Evolutionary conservation across 2,888 invertebrate species (phyloP).

Genomic region (Panzeria rudis): DNA sequence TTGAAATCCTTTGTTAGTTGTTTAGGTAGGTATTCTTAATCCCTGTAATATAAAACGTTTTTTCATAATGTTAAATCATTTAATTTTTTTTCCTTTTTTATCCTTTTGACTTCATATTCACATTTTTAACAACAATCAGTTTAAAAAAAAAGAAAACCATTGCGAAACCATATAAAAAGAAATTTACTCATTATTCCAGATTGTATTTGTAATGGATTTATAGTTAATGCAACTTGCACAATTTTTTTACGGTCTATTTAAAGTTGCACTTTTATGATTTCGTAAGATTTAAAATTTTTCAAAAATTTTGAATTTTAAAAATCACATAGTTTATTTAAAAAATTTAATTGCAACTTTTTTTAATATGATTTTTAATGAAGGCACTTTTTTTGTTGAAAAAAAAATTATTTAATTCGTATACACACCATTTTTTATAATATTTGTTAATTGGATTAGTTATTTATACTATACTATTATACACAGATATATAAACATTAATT

Average conservation of each 20-base stretch:
- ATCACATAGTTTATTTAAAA: not conserved
- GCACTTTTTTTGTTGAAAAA: no score
- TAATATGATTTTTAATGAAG: no score
- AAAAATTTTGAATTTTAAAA: conserved; percentile 23
- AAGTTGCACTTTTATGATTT: conserved; percentile 67
- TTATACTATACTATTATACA: conserved; percentile 74
- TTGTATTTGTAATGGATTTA: conserved; percentile 54
- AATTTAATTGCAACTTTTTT: not conserved
- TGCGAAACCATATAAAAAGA: conserved; percentile 63
- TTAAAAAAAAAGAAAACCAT: conserved; percentile 26
- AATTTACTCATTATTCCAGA: conserved; percentile 49
- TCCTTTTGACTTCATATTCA: conserved; percentile 30
- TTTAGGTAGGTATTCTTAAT: not conserved
- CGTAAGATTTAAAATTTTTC: conserved; percentile 36
- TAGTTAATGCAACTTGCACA: conserved; percentile 47
- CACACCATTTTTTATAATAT: conserved; percentile 78
- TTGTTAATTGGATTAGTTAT: conserved; percentile 77
- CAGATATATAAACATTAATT: conserved; percentile 62
- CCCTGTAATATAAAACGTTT: conserved; percentile 35
- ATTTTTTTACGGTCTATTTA: conserved; percentile 64
- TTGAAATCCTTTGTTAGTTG: not conserved
- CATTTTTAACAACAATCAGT: conserved; percentile 14
- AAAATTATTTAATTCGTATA: conserved; percentile 67
- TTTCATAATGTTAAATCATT: not conserved
- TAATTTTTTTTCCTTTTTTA: conserved; percentile 11